phyloP scores from a whole-genome alignment of 1,140 invertebrate species.

The Cydia pomonella region DNA sequence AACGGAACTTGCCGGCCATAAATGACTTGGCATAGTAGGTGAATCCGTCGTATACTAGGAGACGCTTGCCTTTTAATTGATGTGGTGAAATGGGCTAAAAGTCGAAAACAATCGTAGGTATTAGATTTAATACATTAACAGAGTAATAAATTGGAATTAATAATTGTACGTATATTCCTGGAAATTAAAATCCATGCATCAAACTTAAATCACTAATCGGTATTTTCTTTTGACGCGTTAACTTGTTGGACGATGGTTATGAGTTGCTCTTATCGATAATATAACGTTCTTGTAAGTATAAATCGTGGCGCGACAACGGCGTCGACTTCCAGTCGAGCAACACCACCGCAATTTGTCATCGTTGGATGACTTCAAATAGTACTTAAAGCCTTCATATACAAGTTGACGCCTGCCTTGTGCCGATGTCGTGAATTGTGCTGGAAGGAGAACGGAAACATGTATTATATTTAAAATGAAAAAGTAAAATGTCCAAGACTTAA shows the following conservation, averaged over 20 bases:
- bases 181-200: no score
- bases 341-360: constrained; percentile 46
- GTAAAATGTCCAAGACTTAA: background rate
- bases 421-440: background rate
- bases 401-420: background rate
- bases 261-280: constrained; percentile 36
- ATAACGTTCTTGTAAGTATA: constrained; percentile 50
- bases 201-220: no score
- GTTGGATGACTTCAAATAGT: background rate
- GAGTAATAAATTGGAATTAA: no score
- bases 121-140: no score
- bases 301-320: constrained; percentile 52
- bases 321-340: constrained; percentile 55
- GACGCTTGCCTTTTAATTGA: background rate
- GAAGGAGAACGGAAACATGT: background rate
- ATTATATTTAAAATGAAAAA: background rate
- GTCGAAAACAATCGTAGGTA: no score
- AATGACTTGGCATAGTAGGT: background rate
- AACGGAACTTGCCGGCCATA: background rate
- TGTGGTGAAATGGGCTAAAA: no score
- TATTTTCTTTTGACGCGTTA: no score
- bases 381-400: background rate
- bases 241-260: constrained; percentile 42
- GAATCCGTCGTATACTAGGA: no score
- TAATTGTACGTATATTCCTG: no score